Evolutionary conservation across 2,888 invertebrate species (phyloP).

Genomic region (Pheosia gnoma): DNA sequence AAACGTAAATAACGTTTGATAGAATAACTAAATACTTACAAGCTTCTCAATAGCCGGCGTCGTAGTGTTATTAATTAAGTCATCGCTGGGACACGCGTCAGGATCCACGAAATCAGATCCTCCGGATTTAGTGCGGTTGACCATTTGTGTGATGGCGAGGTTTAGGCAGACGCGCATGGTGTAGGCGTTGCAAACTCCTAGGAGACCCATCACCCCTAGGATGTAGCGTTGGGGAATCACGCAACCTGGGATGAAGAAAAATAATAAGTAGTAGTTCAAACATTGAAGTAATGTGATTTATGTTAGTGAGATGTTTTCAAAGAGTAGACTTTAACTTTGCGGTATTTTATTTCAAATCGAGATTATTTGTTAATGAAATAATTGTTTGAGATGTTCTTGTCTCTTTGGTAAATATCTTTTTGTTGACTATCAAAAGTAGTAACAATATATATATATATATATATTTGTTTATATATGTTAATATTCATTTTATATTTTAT

Average conservation of each 20-base stretch:
- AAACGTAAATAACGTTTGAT: neutral
- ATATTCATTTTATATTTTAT: too few species aligned
- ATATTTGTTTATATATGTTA: too few species aligned
- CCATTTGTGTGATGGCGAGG: slow-evolving; percentile 89
- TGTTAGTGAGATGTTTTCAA: too few species aligned
- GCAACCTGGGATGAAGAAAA: slow-evolving; percentile 76
- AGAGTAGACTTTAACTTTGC: too few species aligned
- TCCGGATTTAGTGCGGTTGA: slow-evolving; percentile 53
- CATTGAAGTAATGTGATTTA: too few species aligned
- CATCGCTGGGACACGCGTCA: slow-evolving; percentile 63
- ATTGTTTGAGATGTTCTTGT: too few species aligned
- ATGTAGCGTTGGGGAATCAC: slow-evolving; percentile 87
- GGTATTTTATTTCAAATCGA: too few species aligned
- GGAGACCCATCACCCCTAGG: slow-evolving; percentile 88
- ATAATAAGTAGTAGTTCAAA: neutral
- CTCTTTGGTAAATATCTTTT: too few species aligned
- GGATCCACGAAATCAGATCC: slow-evolving; percentile 45
- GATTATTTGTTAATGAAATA: too few species aligned
- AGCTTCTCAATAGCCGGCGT: slow-evolving; percentile 46
- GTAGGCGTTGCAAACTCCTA: slow-evolving; percentile 89
- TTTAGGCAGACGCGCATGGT: slow-evolving; percentile 89
- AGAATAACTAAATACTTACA: slow-evolving; percentile 51
- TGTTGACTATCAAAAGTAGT: too few species aligned
- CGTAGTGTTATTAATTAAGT: slow-evolving; percentile 40
- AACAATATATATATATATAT: too few species aligned